Evolutionary conservation across 30 jellyfish, hydroid and myxozoan species (phyloP), one percentile per base, ranked within the genome.

Genomic region (Pseudorhiza aurosa): DNA sequence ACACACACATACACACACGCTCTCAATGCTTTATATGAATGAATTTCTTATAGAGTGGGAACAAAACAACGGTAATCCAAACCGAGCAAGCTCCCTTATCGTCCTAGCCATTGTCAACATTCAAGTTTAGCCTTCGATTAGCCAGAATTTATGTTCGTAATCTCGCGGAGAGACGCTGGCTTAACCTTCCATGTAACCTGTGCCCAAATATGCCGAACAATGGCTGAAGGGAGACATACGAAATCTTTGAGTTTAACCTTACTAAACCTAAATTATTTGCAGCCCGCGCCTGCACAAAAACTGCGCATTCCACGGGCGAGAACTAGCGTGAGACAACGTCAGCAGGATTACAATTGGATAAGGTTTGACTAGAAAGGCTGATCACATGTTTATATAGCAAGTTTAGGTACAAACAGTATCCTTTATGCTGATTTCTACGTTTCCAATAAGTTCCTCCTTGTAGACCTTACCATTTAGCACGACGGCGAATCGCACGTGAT

Each of bases 91-190:
- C n/a, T 37, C 43, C 79, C 57, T 28, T n/a, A 65, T 65, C 79
- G 60, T 65, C 79, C 46, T 47, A 21, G 62, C 24, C 62, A 47
- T 47, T 3, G 24, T 47, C 62, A 47, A 71, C 72, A 53, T 53
- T 46, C 63, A 71, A 72, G 55, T 50, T 47, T 47, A 49, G 85
- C 72, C 55, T 53, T 21, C 33, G 60, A 71, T 50, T 63, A 71
- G 72, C 85, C 85, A 71, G 70, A 71, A 49, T 70, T 71, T 47
- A 71, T 71, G 85, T 71, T 50, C 46, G 42, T 71, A 71, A 71
- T 71, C 85, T 50, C 70, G 85, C 70, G 85, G 85, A 71, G 72
- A 71, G 85, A 71, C 85, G 19, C 21, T 31, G 72, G 85, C 85
- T 71, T 71, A 71, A 71, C 85, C 71, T 71, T 71, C 39, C 69